Evolutionary conservation across 2,113 vertebrate genomes (phyloP).

Genomic region (Herpetotheres cachinnans): DNA sequence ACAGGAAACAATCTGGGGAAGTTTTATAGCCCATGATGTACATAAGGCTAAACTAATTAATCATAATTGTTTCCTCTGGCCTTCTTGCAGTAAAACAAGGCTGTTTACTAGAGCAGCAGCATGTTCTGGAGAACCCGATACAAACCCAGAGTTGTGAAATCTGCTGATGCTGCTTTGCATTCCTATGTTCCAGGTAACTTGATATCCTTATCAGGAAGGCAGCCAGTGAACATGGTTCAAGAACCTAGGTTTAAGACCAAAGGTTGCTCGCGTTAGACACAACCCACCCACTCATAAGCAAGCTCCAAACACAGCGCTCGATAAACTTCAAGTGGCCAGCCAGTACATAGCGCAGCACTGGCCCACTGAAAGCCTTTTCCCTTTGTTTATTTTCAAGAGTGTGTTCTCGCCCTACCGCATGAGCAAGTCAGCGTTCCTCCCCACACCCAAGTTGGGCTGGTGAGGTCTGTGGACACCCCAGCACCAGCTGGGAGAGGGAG

Average conservation of each 20-base stretch:
- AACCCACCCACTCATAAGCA: not conserved
- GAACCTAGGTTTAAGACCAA: constrained; percentile 4
- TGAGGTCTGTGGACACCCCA: not conserved
- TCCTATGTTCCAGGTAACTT: not conserved
- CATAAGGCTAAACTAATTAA: not conserved
- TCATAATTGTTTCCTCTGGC: constrained; percentile 2
- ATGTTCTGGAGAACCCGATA: not conserved
- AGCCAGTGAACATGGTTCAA: not conserved
- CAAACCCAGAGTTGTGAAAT: not conserved
- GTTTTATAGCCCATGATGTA: not conserved
- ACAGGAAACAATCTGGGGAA: not conserved
- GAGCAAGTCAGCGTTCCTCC: not conserved
- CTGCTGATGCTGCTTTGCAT: constrained; percentile 23
- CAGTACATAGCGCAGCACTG: not conserved
- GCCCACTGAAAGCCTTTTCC: not conserved
- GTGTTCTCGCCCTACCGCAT: not conserved
- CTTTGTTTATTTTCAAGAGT: not conserved
- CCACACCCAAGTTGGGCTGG: rapidly evolving
- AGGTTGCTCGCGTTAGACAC: not conserved
- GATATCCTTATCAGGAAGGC: constrained; percentile 28
- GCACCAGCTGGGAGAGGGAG: not conserved
- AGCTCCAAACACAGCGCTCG: not conserved
- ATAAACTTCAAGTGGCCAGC: not conserved
- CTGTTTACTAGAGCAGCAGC: not conserved
- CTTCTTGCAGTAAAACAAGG: not conserved